phyloP scores from a whole-genome alignment of 2,797 vertebrate species.

The Simalia tracyae region DNA sequence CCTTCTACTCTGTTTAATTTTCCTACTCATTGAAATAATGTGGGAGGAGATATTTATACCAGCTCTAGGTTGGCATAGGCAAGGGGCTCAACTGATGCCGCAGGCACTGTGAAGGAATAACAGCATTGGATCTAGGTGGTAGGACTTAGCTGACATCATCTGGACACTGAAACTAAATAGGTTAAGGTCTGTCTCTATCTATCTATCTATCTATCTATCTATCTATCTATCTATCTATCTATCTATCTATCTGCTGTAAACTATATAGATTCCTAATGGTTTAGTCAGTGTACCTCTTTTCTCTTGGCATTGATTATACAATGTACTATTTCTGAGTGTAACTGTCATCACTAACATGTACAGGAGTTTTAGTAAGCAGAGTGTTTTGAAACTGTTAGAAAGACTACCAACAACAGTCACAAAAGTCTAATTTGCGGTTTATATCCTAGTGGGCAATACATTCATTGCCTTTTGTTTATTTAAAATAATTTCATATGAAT shows the following conservation, averaged over 20 bases:
- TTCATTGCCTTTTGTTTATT: slow-evolving; percentile 38
- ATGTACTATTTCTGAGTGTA: not conserved
- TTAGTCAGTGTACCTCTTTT: not conserved
- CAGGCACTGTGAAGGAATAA: not conserved
- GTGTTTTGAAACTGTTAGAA: slow-evolving; percentile 10
- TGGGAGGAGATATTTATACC: not conserved
- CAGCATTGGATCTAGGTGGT: not conserved
- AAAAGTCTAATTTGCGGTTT: slow-evolving; percentile 46
- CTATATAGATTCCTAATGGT: not conserved
- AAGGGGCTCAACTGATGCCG: not conserved
- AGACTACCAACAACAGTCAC: slow-evolving; percentile 30
- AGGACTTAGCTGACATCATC: not conserved
- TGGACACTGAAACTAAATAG: not conserved
- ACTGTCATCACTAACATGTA: not conserved
- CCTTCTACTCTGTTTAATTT: not conserved
- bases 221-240: not conserved
- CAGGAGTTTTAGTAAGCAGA: not conserved
- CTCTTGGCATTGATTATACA: not conserved
- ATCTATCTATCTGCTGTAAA: not conserved
- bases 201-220: not conserved
- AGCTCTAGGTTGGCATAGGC: not conserved
- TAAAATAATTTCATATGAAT: slow-evolving; percentile 42
- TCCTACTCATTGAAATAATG: not conserved
- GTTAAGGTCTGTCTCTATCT: not conserved
- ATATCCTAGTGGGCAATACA: slow-evolving; percentile 36